phyloP scores from a whole-genome alignment of 2,113 vertebrate genomes.

The Reinhardtius hippoglossoides region DNA sequence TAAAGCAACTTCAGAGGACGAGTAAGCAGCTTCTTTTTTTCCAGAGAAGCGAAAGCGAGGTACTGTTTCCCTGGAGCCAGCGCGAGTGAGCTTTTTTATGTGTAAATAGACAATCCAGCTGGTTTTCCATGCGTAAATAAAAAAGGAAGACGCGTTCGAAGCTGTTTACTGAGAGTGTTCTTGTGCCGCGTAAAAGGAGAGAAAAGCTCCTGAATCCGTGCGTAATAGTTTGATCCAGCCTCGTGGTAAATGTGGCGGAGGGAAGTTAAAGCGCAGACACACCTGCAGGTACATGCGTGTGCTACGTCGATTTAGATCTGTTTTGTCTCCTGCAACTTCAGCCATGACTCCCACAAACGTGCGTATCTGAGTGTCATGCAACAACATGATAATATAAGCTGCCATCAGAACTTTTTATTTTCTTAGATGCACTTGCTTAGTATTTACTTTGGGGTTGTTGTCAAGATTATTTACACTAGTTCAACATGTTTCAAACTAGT shows the following conservation, averaged over 20 bases:
- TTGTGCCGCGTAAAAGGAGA: neutral
- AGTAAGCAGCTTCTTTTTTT: neutral
- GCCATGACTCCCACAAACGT: neutral
- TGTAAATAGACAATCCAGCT: neutral
- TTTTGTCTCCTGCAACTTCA: conserved; percentile 31
- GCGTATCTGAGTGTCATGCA: neutral
- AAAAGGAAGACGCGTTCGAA: neutral
- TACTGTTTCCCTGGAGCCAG: neutral
- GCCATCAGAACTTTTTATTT: neutral
- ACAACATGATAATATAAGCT: neutral
- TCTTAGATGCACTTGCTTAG: neutral
- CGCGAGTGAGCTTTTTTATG: neutral
- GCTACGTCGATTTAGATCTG: neutral
- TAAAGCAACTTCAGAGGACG: conserved; percentile 14
- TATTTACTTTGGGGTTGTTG: neutral
- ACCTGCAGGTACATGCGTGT: conserved; percentile 44
- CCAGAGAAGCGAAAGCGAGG: neutral
- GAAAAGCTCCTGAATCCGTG: neutral
- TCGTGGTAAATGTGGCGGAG: conserved; percentile 11
- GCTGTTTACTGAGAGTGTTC: neutral
- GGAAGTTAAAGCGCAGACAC: neutral
- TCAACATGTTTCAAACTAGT: conserved; percentile 1
- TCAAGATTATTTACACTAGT: neutral
- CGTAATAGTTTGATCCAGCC: conserved; percentile 21
- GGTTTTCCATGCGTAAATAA: neutral